Evolutionary conservation across 2,888 invertebrate genomes (phyloP), one percentile per base, ranked within the genome.

Genomic region (Tuberolachnus salignus): DNA sequence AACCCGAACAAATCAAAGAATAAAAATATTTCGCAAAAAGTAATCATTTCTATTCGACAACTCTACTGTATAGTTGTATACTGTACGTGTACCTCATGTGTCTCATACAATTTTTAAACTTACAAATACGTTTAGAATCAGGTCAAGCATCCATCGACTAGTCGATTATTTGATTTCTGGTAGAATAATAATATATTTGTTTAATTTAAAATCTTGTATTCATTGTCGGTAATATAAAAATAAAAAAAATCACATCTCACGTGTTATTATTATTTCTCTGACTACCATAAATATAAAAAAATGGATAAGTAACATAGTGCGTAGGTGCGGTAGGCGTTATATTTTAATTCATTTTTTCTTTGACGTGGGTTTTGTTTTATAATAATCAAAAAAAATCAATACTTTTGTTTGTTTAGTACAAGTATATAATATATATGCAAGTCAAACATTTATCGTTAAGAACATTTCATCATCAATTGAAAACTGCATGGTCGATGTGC

Each of bases 301-400:
- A 34, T 34, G 6, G 34, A 34, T 6, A 34, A 34, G 6, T 34
- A 59, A 59, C n/a, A 59, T 59, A 53, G 8, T 51, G 23, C 59
- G n/a, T 26, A 26, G n/a, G 16, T 59, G 16, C 6, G 6, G 34
- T 34, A 34, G 34, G 34, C 6, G 26, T 59, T 59, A 21, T 59
- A 59, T 59, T 59, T 9, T 34, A 34, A 34, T 34, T 34, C 3
- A 34, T 34, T 3, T 34, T 3, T 34, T 34, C 34, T 9, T n/a
- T 26, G 26, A 59, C 26, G 59, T 59, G 59, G 59, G 59, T 59
- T 59, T 55, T 55, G 3, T 55, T 53, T 57, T 59, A 26, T 59
- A 34, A 59, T 59, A 6, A 34, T 23, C 26, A 59, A 59, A 16
- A 34, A 0, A 6, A 34, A 19, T 53, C n/a, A 53, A 53, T 19